phyloP scores from a whole-genome alignment of 2,113 vertebrate genomes.

The Myrmophylax atrothorax region DNA sequence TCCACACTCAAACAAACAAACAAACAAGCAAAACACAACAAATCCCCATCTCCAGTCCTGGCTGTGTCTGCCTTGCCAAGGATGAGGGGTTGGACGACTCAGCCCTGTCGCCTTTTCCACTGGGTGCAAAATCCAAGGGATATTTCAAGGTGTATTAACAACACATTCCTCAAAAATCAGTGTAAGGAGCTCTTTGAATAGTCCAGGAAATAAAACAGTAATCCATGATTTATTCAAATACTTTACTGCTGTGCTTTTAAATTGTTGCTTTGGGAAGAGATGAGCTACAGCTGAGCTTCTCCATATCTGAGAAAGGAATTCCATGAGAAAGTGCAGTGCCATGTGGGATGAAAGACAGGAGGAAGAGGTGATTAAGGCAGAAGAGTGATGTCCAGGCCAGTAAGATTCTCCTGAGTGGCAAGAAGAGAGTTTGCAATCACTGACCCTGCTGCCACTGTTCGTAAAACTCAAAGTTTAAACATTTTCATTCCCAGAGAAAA shows the following conservation, averaged over 20 bases:
- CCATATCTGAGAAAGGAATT: not conserved
- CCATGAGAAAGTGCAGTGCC: not conserved
- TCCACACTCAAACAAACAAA: conserved; percentile 20
- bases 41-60: not conserved
- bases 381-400: not conserved
- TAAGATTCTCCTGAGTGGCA: not conserved
- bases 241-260: not conserved
- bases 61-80: not conserved
- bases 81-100: not conserved
- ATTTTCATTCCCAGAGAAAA: not conserved
- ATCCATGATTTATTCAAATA: not conserved
- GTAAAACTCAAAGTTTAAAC: not conserved
- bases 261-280: not conserved
- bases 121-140: not conserved
- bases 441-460: not conserved
- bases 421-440: not conserved
- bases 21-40: not conserved
- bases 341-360: not conserved
- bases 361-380: not conserved
- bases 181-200: not conserved
- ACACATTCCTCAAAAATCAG: not conserved
- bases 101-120: fast-evolving
- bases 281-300: not conserved
- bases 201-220: not conserved
- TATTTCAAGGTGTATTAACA: not conserved